Evolutionary conservation across 2,888 invertebrate species (phyloP).

Genomic region (Gandaritis pyraliata): DNA sequence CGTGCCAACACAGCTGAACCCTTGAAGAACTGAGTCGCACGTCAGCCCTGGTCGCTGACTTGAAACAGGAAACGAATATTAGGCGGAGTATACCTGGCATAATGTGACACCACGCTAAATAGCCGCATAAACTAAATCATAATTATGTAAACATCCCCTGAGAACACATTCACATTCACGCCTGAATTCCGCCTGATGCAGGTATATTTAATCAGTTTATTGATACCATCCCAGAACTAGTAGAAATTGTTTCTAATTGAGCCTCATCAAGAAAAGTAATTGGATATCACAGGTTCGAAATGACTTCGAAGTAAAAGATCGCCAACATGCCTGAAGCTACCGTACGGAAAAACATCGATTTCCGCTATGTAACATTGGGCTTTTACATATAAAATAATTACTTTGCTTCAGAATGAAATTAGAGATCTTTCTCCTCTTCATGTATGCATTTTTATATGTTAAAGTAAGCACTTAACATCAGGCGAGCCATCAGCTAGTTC

Average conservation of each 20-base stretch:
- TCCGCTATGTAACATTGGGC: constrained; percentile 1
- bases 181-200: background rate
- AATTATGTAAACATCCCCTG: constrained; percentile 30
- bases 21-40: constrained; percentile 44
- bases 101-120: constrained; percentile 36
- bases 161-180: constrained; percentile 4
- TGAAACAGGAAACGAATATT: constrained; percentile 32
- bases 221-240: background rate
- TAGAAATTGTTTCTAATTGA: constrained; percentile 28
- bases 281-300: constrained; percentile 36
- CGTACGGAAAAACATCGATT: constrained; percentile 27
- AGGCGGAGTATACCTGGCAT: constrained; percentile 29
- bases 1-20: constrained; percentile 57
- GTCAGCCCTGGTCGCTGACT: constrained; percentile 32
- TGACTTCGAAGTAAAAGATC: constrained; percentile 35
- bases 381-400: background rate
- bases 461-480: no score
- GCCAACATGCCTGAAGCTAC: constrained; percentile 45
- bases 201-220: background rate
- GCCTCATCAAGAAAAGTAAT: constrained; percentile 41
- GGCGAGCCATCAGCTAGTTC: no score
- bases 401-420: background rate
- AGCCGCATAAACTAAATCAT: constrained; percentile 33
- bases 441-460: no score
- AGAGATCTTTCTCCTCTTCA: background rate